These are phyloP conservation scores for Miltochrista miniata DNA, from an alignment of 2,888 invertebrate species.

Conservation along the genomic window DNA sequence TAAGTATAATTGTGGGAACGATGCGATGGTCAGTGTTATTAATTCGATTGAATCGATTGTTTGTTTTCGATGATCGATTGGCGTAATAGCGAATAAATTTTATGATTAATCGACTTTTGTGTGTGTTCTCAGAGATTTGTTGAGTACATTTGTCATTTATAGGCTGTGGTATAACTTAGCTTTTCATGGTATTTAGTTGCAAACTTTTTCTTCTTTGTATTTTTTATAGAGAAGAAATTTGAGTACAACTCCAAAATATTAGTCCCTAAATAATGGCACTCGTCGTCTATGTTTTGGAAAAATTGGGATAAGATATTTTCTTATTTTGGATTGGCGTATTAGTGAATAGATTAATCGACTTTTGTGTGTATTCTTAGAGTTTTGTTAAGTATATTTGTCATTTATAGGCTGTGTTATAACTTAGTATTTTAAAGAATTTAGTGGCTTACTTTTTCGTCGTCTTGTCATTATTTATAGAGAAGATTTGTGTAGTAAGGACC, in stretches of 20 bases:
- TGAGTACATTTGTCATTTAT: constrained; percentile 22
- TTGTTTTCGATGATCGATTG: constrained; percentile 51
- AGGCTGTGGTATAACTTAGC: constrained; percentile 4
- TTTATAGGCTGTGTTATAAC: constrained; percentile 8
- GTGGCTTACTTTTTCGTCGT: too few relatives aligned
- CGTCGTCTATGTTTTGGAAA: too few relatives aligned
- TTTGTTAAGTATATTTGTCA: constrained; percentile 23
- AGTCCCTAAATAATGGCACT: too few relatives aligned
- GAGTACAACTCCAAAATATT: too few relatives aligned
- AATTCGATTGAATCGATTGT: constrained; percentile 69
- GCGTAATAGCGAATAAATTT: constrained; percentile 32
- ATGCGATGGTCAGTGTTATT: constrained; percentile 65
- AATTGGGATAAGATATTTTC: too few relatives aligned
- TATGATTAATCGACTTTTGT: constrained; percentile 35
- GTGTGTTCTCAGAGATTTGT: constrained; percentile 20
- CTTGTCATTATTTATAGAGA: too few relatives aligned
- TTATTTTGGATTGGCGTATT: constrained; percentile 35
- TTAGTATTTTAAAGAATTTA: background rate
- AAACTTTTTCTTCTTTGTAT: too few relatives aligned
- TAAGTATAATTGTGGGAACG: constrained; percentile 75
- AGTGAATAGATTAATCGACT: constrained; percentile 37
- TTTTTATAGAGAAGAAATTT: too few relatives aligned
- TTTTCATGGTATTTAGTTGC: too few relatives aligned
- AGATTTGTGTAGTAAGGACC: too few relatives aligned
- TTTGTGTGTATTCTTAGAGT: constrained; percentile 19